phyloP scores from a whole-genome alignment of 2,113 vertebrate species.

The Urocynchramus pylzowi region DNA sequence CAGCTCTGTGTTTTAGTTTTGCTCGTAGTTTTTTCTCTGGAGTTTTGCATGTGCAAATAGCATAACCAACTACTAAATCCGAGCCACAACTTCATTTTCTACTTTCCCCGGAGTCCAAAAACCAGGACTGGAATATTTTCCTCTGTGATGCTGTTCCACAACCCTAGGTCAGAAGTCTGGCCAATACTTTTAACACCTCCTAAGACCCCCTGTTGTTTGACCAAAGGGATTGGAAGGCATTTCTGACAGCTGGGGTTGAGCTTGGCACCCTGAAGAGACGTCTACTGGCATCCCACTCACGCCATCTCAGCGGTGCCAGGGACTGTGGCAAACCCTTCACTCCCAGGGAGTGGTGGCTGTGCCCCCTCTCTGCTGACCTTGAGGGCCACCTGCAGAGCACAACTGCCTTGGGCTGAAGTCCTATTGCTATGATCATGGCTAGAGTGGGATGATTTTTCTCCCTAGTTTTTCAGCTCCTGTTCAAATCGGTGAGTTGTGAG shows the following conservation, averaged over 20 bases:
- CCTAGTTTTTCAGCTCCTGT: not conserved
- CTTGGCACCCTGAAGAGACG: not conserved
- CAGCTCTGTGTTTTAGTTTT: not conserved
- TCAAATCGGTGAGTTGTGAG: not conserved
- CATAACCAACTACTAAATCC: not conserved
- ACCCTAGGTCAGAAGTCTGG: not conserved
- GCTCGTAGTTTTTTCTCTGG: not conserved
- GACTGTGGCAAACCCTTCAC: not conserved
- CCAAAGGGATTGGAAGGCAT: not conserved
- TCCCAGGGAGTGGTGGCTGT: not conserved
- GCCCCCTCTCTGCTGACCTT: not conserved
- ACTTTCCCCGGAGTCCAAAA: not conserved
- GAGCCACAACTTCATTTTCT: not conserved
- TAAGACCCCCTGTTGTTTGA: not conserved
- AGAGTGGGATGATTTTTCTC: not conserved
- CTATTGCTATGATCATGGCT: not conserved
- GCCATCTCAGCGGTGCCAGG: fast-evolving
- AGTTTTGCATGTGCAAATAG: not conserved
- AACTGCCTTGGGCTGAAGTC: not conserved
- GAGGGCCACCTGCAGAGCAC: not conserved
- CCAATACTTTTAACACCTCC: not conserved
- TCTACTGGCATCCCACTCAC: fast-evolving
- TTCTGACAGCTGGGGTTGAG: not conserved
- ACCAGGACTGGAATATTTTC: not conserved
- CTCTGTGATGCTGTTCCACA: not conserved